phyloP scores from a whole-genome alignment of 1,140 invertebrate genomes.

The Polypedilum vanderplanki region DNA sequence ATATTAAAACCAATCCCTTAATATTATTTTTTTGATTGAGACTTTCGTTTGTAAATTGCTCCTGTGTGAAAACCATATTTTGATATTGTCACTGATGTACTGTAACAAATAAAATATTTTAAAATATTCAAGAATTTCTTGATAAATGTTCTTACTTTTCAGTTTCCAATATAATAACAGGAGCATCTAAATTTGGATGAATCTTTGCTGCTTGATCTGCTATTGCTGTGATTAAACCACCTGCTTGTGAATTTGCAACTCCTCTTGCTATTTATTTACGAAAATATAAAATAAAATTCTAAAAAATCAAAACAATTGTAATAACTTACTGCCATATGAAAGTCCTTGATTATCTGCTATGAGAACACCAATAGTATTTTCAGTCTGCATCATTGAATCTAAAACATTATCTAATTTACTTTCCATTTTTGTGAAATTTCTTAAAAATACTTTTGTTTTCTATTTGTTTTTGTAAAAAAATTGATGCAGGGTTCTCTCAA shows the following conservation, averaged over 20 bases:
- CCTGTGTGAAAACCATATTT: not conserved
- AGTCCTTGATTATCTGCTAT: not conserved
- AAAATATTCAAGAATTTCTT: no score
- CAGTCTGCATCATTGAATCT: not conserved
- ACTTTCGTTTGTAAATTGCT: not conserved
- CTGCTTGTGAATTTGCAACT: not conserved
- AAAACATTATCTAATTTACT: not conserved
- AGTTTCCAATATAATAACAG: not conserved
- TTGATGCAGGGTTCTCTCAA: not conserved
- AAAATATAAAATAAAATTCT: not conserved
- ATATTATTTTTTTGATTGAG: not conserved
- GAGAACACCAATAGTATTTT: not conserved
- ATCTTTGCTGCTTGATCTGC: not conserved
- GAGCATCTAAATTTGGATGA: constrained; percentile 6
- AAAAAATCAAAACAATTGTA: not conserved
- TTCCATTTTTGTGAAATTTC: not conserved
- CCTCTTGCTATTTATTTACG: not conserved
- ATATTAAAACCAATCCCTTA: no score
- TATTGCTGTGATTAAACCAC: not conserved
- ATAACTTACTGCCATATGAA: not conserved
- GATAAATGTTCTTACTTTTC: not conserved
- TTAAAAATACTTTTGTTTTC: not conserved
- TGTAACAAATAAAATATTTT: not conserved
- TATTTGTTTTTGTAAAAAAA: not conserved
- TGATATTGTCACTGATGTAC: not conserved